Conservation (phyloP, 2,113 vertebrate species). For the Steatornis caripensis region DNA sequence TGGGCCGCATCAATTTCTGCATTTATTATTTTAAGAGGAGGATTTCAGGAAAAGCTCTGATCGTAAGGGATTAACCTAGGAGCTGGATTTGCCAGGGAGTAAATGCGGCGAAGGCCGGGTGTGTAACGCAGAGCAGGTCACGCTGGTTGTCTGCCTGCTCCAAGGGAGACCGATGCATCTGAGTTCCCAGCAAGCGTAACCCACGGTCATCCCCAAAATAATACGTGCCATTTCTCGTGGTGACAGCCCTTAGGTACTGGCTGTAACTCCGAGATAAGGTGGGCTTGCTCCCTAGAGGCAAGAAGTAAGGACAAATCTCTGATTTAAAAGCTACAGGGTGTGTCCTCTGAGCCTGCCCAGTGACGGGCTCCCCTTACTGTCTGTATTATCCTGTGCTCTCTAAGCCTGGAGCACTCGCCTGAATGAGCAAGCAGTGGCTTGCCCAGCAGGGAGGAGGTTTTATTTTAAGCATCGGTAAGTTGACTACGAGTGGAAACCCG, state of each 20-base stretch:
- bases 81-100: background rate
- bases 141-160: background rate
- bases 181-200: background rate
- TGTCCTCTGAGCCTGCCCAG: background rate
- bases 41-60: background rate
- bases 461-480: background rate
- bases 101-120: background rate
- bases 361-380: background rate
- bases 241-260: background rate
- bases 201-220: background rate
- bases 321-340: background rate
- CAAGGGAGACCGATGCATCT: accelerated
- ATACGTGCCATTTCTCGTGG: background rate
- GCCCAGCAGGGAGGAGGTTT: background rate
- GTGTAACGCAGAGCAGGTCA: background rate
- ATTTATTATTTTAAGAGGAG: background rate
- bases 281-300: background rate
- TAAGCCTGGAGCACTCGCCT: background rate
- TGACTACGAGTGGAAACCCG: background rate
- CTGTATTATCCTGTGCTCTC: accelerated
- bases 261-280: background rate
- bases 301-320: background rate
- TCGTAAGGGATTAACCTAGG: background rate
- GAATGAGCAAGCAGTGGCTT: background rate
- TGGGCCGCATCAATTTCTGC: accelerated